phyloP scores from a whole-genome alignment of 2,113 vertebrate genomes.

The Alligator sinensis region DNA sequence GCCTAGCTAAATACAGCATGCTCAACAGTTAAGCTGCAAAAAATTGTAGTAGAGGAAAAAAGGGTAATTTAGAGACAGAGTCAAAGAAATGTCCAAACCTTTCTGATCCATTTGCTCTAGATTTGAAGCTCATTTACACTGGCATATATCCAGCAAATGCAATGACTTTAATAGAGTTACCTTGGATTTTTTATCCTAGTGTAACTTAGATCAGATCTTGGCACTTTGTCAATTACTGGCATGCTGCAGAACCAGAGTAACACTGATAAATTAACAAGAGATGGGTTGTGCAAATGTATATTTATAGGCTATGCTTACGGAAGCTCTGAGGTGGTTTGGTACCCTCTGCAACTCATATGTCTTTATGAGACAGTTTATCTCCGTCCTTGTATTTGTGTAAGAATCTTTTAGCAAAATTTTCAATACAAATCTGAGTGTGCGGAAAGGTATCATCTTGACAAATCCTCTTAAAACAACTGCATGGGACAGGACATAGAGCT shows the following conservation, averaged over 20 bases:
- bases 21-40: neutral
- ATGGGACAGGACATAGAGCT: conserved; percentile 31
- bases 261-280: conserved; percentile 13
- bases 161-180: neutral
- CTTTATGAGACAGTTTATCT: neutral
- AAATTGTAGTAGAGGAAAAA: neutral
- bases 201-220: neutral
- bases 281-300: neutral
- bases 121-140: conserved; percentile 16
- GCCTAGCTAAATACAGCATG: neutral
- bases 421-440: neutral
- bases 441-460: conserved; percentile 29
- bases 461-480: conserved; percentile 20
- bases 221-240: conserved; percentile 9
- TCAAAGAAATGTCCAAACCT: neutral
- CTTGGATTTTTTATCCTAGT: neutral
- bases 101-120: neutral
- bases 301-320: neutral
- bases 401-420: conserved; percentile 33
- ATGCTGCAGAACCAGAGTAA: neutral
- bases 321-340: conserved; percentile 10
- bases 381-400: conserved; percentile 13
- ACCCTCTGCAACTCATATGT: neutral
- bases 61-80: neutral
- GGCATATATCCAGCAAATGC: neutral